phyloP scores from a whole-genome alignment of 2,113 vertebrate genomes.

The Peromyscus maniculatus region DNA sequence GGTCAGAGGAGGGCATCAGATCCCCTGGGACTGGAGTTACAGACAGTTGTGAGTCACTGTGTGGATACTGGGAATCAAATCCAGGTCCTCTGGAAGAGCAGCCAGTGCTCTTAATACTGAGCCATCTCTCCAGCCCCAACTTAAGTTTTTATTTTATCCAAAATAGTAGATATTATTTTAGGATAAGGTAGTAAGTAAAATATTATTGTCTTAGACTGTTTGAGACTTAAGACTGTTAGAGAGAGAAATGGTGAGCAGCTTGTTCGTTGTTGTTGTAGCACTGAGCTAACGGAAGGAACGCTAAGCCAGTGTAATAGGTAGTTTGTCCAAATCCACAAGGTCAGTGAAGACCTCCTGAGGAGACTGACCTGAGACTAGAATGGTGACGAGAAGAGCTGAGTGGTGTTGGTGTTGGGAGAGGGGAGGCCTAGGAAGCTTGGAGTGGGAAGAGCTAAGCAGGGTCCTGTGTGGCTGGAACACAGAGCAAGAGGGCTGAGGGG shows the following conservation, averaged over 20 bases:
- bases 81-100: not conserved
- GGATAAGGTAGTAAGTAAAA: not conserved
- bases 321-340: not conserved
- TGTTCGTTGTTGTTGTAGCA: not conserved
- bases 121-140: not conserved
- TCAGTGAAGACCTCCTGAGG: not conserved
- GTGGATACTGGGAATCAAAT: not conserved
- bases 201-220: not conserved
- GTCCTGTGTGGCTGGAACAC: not conserved
- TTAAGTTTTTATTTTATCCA: not conserved
- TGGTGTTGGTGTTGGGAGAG: not conserved
- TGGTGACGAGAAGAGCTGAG: not conserved
- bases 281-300: not conserved
- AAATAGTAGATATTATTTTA: not conserved
- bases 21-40: not conserved
- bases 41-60: not conserved
- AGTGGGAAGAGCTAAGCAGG: not conserved
- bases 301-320: not conserved
- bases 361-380: not conserved
- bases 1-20: not conserved
- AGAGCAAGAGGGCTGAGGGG: not conserved
- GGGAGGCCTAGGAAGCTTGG: not conserved
- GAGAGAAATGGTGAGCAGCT: not conserved
- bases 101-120: not conserved
- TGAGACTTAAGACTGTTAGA: slow-evolving; percentile 2